Evolutionary conservation across 1,140 invertebrate species (phyloP).

Genomic region (Drosophila sulfurigaster): DNA sequence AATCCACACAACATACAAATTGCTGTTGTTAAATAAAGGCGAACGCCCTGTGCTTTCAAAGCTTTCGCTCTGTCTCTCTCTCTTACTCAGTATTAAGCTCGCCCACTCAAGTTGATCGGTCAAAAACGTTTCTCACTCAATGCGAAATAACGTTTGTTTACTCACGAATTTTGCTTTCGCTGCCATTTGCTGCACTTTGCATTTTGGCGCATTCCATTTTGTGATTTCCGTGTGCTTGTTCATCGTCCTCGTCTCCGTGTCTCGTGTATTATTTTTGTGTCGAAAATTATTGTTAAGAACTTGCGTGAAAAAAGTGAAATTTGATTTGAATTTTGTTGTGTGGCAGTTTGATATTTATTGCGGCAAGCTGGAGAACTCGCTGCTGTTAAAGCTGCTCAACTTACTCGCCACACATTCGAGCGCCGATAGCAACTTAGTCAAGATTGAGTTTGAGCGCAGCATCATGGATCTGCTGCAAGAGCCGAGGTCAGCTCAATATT

Average conservation of each 20-base stretch:
- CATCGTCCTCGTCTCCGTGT: conserved; percentile 27
- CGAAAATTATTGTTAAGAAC: conserved; percentile 32
- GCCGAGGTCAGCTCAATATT: conserved; percentile 57
- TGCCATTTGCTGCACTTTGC: conserved; percentile 45
- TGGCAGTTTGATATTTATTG: conserved; percentile 25
- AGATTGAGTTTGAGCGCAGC: conserved; percentile 83
- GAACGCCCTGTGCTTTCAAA: conserved; percentile 17
- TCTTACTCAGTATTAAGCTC: background rate
- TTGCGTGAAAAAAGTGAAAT: background rate
- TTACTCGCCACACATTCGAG: conserved; percentile 64
- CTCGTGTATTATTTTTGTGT: conserved; percentile 18
- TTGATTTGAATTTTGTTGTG: conserved; percentile 1
- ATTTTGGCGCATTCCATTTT: conserved; percentile 76
- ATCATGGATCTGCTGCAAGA: conserved; percentile 83
- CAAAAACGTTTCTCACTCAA: conserved; percentile 12
- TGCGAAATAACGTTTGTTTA: conserved; percentile 20
- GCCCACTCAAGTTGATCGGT: conserved; percentile 19
- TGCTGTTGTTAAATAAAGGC: background rate
- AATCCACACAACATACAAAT: background rate
- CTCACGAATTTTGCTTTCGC: conserved; percentile 8
- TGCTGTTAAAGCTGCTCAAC: conserved; percentile 77
- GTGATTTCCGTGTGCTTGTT: conserved; percentile 66
- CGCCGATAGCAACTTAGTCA: conserved; percentile 71
- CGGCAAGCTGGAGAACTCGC: conserved; percentile 80
- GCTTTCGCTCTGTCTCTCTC: background rate